Percentiles rank a stretch among this genome's conserved stretches.
phyloP scores from a whole-genome alignment of 1,140 invertebrate species.

The Heliconius himera region DNA sequence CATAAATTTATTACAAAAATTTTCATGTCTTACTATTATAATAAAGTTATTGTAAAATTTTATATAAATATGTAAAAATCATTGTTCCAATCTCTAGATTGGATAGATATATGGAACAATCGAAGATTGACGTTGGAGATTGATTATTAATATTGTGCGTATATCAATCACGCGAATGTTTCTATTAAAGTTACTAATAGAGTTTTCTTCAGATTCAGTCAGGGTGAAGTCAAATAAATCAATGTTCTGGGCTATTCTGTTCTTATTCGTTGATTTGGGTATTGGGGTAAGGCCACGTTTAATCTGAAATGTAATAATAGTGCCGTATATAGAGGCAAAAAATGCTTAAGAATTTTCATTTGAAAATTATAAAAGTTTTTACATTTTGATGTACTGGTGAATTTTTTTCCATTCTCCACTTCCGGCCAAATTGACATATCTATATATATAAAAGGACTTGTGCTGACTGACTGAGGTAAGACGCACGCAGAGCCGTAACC shows the following conservation, averaged over 20 bases:
- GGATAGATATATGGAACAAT: too few relatives aligned
- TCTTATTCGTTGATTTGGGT: slow-evolving; percentile 88
- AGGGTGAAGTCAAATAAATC: slow-evolving; percentile 88
- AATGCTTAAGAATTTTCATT: too few relatives aligned
- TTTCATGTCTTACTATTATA: not conserved
- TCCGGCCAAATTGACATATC: too few relatives aligned
- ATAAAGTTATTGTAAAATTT: not conserved
- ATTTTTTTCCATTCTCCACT: too few relatives aligned
- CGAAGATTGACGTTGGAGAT: too few relatives aligned
- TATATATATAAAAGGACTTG: too few relatives aligned
- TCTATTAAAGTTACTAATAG: slow-evolving; percentile 84
- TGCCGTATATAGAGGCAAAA: not conserved
- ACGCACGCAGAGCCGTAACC: too few relatives aligned
- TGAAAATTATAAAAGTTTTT: too few relatives aligned
- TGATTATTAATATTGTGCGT: too few relatives aligned
- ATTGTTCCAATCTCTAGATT: too few relatives aligned
- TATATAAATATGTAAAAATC: not conserved
- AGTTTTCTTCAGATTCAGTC: slow-evolving; percentile 83
- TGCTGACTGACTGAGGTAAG: too few relatives aligned
- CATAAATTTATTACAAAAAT: not conserved
- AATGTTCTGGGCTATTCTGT: slow-evolving; percentile 87
- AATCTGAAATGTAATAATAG: slow-evolving; percentile 69
- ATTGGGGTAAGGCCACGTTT: slow-evolving; percentile 86
- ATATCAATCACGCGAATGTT: slow-evolving; percentile 83
- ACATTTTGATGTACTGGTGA: too few relatives aligned